A percentile compares a stretch with the other conserved stretches of the same genome.
phyloP scores from a whole-genome alignment of 1,140 invertebrate species.

The Trichonephila clavipes region DNA sequence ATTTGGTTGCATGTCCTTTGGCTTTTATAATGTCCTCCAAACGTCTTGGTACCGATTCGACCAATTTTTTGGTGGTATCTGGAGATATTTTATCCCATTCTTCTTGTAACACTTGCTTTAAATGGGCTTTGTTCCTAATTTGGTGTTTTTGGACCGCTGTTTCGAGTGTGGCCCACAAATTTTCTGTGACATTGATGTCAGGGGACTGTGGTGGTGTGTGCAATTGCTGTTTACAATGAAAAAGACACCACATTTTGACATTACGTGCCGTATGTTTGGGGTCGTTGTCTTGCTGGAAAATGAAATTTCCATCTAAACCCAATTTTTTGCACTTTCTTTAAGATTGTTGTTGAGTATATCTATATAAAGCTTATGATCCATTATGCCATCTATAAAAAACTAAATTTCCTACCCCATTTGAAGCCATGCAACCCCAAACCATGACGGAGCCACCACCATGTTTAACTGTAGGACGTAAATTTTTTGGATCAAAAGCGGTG shows the following conservation, averaged over 20 bases:
- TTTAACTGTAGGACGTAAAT: constrained; percentile 38
- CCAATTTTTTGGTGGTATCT: constrained; percentile 53
- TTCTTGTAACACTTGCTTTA: constrained; percentile 58
- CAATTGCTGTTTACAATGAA: no score
- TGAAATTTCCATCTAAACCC: no score
- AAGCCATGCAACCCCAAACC: no score
- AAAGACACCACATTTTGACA: no score
- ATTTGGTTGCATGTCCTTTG: constrained; percentile 55
- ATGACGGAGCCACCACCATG: no score
- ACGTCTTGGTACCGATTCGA: constrained; percentile 45
- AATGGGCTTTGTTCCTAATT: constrained; percentile 45
- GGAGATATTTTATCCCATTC: constrained; percentile 58
- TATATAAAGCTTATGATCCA: not conserved
- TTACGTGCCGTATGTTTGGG: no score
- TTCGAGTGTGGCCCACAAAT: constrained; percentile 43
- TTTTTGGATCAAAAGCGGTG: constrained; percentile 28
- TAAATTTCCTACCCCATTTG: no score
- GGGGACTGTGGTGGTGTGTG: not conserved
- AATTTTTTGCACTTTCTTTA: no score
- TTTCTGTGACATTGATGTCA: constrained; percentile 42
- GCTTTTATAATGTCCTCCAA: constrained; percentile 57
- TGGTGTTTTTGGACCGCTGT: constrained; percentile 42
- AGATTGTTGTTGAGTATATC: not conserved
- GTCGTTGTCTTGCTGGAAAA: no score
- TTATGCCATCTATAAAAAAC: not conserved